Conservation (phyloP, 2,797 vertebrate species). For the Cuculus canorus region DNA sequence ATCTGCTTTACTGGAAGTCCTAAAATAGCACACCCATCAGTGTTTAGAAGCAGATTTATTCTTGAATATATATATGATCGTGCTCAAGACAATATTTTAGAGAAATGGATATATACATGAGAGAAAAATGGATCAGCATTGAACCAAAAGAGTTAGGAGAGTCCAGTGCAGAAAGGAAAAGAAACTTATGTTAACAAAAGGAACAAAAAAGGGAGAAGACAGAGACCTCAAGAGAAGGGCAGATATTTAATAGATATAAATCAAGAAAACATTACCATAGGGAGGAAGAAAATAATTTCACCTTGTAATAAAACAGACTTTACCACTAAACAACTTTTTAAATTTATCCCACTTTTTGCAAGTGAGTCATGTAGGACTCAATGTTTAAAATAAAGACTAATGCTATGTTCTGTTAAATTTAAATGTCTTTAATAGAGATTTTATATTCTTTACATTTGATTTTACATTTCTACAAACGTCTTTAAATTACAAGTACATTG, state of each 20-base stretch:
- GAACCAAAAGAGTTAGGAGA: background rate
- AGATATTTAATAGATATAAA: background rate
- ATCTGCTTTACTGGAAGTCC: background rate
- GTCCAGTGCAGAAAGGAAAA: background rate
- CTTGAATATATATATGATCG: background rate
- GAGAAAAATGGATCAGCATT: background rate
- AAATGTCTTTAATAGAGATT: conserved; percentile 35
- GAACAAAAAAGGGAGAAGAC: background rate
- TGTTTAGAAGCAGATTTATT: background rate
- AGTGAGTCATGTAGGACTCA: background rate
- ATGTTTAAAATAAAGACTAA: conserved; percentile 44
- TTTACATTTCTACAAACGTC: conserved; percentile 38
- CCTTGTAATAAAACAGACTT: background rate
- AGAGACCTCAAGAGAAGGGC: background rate
- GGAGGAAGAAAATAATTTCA: background rate
- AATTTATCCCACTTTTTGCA: background rate
- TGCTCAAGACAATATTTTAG: background rate
- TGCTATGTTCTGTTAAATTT: conserved; percentile 11
- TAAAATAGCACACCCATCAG: background rate
- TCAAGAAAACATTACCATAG: background rate
- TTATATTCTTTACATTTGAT: conserved; percentile 6
- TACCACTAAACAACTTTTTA: background rate
- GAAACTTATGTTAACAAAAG: background rate
- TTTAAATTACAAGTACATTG: conserved; percentile 26
- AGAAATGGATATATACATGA: background rate